A percentile compares a stretch with the other conserved stretches of the same genome.
These are phyloP conservation scores for Lepidocolaptes lacrymiger DNA, from an alignment of 2,797 vertebrate species.

Conservation along the genomic window DNA sequence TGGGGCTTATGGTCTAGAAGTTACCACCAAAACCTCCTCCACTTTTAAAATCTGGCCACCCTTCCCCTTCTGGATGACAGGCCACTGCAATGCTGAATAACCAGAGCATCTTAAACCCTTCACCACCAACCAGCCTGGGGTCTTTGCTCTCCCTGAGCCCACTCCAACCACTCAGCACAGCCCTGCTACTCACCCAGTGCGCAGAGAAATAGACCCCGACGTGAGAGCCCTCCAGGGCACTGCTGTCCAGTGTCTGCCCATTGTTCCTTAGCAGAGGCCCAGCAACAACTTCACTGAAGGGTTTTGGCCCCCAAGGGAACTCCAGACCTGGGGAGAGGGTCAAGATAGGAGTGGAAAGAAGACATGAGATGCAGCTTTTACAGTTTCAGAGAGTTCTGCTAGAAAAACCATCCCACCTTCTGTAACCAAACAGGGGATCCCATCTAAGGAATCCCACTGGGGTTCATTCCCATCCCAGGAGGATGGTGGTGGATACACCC, in stretches of 20 bases:
- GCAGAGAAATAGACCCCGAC: conserved; percentile 98
- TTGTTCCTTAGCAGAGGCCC: conserved; percentile 92
- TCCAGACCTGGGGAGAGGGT: conserved; percentile 86
- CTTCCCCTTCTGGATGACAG: background rate
- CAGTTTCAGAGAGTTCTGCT: background rate
- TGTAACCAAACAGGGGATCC: background rate
- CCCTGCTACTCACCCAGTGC: conserved; percentile 90
- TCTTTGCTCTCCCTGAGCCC: background rate
- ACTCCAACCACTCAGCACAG: background rate
- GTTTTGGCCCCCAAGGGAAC: conserved; percentile 98
- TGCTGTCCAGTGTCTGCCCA: conserved; percentile 90
- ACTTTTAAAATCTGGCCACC: background rate
- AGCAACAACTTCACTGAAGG: conserved; percentile 94
- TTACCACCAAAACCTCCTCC: background rate
- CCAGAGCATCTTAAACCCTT: background rate
- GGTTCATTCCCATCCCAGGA: background rate
- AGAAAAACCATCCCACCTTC: background rate
- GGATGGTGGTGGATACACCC: too few relatives aligned
- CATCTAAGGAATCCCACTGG: background rate
- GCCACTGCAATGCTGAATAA: background rate
- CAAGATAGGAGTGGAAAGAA: background rate
- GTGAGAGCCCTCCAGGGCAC: conserved; percentile 90
- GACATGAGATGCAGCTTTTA: background rate
- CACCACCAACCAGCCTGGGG: background rate
- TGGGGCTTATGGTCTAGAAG: accelerated